phyloP scores from a whole-genome alignment of 2,888 invertebrate genomes.

The Folsomia candida region DNA sequence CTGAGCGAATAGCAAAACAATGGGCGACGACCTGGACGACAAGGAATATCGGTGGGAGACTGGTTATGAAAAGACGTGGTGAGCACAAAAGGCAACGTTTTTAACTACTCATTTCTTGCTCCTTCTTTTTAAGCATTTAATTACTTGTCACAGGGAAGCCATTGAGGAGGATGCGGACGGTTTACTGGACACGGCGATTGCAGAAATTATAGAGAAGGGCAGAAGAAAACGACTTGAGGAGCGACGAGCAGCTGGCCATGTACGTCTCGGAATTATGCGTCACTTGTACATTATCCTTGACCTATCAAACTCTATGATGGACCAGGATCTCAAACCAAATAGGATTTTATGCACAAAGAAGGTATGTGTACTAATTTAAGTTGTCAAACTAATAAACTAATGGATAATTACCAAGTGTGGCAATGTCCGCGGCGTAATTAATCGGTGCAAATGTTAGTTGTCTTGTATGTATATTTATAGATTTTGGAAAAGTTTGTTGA shows the following conservation, averaged over 20 bases:
- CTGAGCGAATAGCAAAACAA: conserved; percentile 54
- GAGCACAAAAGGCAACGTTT: too few species aligned
- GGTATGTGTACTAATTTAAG: conserved; percentile 58
- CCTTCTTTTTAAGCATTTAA: too few species aligned
- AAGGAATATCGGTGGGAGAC: conserved; percentile 94
- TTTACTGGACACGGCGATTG: conserved; percentile 81
- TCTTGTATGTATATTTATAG: conserved; percentile 58
- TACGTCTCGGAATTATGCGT: conserved; percentile 96
- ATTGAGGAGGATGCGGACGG: conserved; percentile 95
- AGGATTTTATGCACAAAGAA: conserved; percentile 81
- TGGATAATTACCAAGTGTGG: too few species aligned
- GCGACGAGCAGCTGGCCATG: conserved; percentile 64
- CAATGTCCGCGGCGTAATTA: too few species aligned
- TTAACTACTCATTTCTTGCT: too few species aligned
- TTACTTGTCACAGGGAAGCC: conserved; percentile 90
- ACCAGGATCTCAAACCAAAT: conserved; percentile 92
- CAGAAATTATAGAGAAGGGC: conserved; percentile 86
- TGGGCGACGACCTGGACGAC: conserved; percentile 78
- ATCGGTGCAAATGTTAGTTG: not conserved
- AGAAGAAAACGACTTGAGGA: conserved; percentile 73
- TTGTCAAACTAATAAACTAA: conserved; percentile 2
- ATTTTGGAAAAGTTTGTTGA: conserved; percentile 88
- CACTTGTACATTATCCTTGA: conserved; percentile 89
- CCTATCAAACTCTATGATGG: conserved; percentile 89
- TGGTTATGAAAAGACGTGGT: conserved; percentile 93